Evolutionary conservation across 2,113 vertebrate species (phyloP).

Genomic region (Coreoperca whiteheadi): DNA sequence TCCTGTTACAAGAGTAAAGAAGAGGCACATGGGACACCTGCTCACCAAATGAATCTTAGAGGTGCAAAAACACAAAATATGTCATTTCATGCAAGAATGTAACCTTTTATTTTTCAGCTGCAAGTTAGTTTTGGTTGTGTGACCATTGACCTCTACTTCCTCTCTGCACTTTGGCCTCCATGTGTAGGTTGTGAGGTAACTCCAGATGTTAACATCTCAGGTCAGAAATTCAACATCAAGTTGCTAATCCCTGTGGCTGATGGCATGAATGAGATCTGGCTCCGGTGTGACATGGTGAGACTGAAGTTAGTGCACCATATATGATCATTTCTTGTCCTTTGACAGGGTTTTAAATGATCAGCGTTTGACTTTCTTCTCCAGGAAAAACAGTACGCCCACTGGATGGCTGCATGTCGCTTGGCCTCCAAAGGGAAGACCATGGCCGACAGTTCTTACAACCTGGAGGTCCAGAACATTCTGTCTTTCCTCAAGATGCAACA

Average conservation of each 20-base stretch:
- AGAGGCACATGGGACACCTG: slow-evolving; percentile 93
- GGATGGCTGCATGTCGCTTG: slow-evolving; percentile 98
- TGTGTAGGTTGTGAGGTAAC: slow-evolving; percentile 96
- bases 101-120: slow-evolving; percentile 10
- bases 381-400: slow-evolving; percentile 98
- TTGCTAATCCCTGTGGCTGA: slow-evolving; percentile 97
- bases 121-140: not conserved
- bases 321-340: not conserved
- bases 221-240: slow-evolving; percentile 99
- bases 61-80: slow-evolving; percentile 80
- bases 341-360: not conserved
- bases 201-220: slow-evolving; percentile 99
- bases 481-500: slow-evolving; percentile 99
- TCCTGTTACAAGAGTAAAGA: slow-evolving; percentile 99
- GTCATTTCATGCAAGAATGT: slow-evolving; percentile 3
- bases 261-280: slow-evolving; percentile 99
- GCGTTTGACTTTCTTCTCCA: slow-evolving; percentile 60
- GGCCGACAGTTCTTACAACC: slow-evolving; percentile 97
- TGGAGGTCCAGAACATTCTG: slow-evolving; percentile 98
- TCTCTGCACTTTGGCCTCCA: slow-evolving; percentile 28
- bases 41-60: slow-evolving; percentile 97
- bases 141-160: slow-evolving; percentile 42
- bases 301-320: not conserved
- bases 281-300: slow-evolving; percentile 94
- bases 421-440: slow-evolving; percentile 99